A percentile compares a stretch with the other conserved stretches of the same genome.
phyloP scores from a whole-genome alignment of 2,888 invertebrate species.

The Lasioglossum oenotherae region DNA sequence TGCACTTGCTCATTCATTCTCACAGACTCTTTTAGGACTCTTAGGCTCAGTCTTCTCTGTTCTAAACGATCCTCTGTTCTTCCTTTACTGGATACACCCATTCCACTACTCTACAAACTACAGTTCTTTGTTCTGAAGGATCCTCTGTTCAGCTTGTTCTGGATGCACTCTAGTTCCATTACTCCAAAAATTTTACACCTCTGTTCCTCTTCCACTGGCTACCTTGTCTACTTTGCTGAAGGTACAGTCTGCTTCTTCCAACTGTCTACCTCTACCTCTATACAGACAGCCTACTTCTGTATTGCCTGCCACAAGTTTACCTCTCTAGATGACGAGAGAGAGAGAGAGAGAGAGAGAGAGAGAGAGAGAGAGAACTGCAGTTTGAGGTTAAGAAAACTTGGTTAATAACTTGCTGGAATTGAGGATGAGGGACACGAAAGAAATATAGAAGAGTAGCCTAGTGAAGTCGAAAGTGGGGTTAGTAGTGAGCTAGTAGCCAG shows the following conservation, averaged over 20 bases:
- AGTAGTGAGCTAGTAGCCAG: too few species aligned
- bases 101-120: background rate
- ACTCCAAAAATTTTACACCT: background rate
- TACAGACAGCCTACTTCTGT: background rate
- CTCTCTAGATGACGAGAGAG: background rate
- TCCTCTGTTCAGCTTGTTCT: background rate
- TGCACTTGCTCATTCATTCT: background rate
- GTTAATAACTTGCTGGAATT: background rate
- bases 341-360: background rate
- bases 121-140: background rate
- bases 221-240: background rate
- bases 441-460: background rate
- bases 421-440: background rate
- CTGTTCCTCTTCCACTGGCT: background rate
- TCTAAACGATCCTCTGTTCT: background rate
- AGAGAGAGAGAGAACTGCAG: background rate
- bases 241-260: background rate
- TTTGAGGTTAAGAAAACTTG: background rate
- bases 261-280: background rate
- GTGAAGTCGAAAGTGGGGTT: background rate
- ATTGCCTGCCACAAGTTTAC: background rate
- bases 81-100: background rate
- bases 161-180: background rate
- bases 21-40: background rate
- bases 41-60: background rate